A percentile compares a stretch with the other conserved stretches of the same genome.
Conservation (phyloP, 2,888 invertebrate genomes). For the Chironomus riparius region DNA sequence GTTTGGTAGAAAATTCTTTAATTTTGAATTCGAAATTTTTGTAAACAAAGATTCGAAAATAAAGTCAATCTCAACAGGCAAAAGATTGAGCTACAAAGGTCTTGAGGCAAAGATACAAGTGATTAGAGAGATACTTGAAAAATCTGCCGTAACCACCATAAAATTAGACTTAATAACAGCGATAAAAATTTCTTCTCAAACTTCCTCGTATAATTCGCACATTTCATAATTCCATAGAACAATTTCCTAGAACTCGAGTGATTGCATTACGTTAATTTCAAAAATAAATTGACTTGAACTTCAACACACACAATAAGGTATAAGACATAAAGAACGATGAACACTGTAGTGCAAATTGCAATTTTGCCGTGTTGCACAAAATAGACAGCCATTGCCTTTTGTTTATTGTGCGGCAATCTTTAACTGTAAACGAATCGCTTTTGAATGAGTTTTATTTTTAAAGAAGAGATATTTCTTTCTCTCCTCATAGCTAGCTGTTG, state of each 20-base stretch:
- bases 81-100: too few species aligned
- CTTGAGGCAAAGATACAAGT: too few species aligned
- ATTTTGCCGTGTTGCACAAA: neutral
- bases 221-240: neutral
- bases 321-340: neutral
- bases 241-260: neutral
- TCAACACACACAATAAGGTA: neutral
- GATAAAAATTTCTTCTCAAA: too few species aligned
- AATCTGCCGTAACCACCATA: too few species aligned
- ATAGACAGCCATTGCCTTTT: slow-evolving; percentile 4
- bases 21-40: too few species aligned
- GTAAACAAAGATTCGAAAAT: too few species aligned
- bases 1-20: too few species aligned
- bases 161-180: too few species aligned
- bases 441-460: neutral
- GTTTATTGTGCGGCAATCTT: slow-evolving; percentile 16
- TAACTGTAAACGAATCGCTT: slow-evolving; percentile 24
- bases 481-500: slow-evolving; percentile 10
- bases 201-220: neutral
- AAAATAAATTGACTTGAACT: slow-evolving; percentile 9
- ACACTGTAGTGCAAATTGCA: neutral
- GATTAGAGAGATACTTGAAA: too few species aligned
- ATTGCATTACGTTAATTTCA: slow-evolving; percentile 5
- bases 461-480: neutral
- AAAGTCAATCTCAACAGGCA: too few species aligned